Conservation (phyloP, 2,113 vertebrate genomes). For the Physeter macrocephalus region DNA sequence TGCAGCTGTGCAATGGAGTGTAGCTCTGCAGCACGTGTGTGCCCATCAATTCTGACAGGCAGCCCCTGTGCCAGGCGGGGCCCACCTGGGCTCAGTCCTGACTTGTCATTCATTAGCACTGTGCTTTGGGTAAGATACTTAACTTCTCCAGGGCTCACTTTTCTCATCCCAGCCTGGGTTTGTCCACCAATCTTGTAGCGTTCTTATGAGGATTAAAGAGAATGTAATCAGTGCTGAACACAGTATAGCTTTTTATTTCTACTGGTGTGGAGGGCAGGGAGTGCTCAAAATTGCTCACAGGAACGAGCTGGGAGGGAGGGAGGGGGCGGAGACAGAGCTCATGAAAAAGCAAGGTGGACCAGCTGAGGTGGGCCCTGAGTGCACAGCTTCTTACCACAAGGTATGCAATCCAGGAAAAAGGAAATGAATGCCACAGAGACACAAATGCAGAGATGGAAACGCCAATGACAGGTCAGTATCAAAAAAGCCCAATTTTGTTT, state of each 20-base stretch:
- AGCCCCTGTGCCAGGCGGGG: rapidly evolving
- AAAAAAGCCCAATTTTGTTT: background rate
- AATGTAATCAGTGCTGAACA: background rate
- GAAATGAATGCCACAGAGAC: background rate
- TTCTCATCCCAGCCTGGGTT: background rate
- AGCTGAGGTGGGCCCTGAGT: background rate
- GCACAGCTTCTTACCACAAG: background rate
- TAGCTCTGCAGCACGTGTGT: rapidly evolving
- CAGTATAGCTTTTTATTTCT: background rate
- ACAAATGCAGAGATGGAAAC: background rate
- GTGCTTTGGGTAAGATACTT: background rate
- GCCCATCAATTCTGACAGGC: too few relatives aligned
- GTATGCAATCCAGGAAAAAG: background rate
- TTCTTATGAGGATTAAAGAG: background rate
- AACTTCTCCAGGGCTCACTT: background rate
- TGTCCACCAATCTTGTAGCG: background rate
- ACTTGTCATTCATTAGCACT: background rate
- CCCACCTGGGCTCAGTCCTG: too few relatives aligned
- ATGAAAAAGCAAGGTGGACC: background rate
- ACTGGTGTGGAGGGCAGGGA: background rate
- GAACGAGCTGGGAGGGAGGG: background rate
- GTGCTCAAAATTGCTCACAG: background rate
- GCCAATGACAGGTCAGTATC: background rate
- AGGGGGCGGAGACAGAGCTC: background rate
- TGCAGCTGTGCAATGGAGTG: rapidly evolving